phyloP scores from a whole-genome alignment of 1,140 invertebrate genomes.

The Eumaeus atala region DNA sequence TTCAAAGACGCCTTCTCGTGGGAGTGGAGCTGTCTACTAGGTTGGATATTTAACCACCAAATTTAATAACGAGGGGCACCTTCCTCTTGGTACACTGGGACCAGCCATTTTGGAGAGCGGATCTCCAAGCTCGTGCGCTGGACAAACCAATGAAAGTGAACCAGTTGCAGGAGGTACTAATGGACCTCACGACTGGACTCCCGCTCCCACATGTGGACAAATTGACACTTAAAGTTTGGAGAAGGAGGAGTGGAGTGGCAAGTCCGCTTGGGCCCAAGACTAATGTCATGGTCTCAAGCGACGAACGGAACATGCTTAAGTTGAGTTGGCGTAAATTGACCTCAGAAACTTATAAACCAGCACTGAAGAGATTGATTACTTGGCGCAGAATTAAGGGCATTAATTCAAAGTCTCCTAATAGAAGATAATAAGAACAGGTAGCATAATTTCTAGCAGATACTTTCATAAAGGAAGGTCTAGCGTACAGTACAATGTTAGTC shows the following conservation, averaged over 20 bases:
- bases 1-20: too few species aligned
- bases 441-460: too few species aligned
- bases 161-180: slow-evolving; percentile 15
- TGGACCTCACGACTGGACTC: slow-evolving; percentile 22
- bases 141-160: background rate
- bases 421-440: too few species aligned
- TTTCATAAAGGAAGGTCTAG: too few species aligned
- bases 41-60: too few species aligned
- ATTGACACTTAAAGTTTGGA: slow-evolving; percentile 25
- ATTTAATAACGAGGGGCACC: slow-evolving; percentile 18
- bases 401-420: background rate
- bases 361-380: slow-evolving; percentile 10
- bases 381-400: background rate
- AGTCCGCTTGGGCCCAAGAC: too few species aligned
- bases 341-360: slow-evolving; percentile 1
- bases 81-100: slow-evolving; percentile 26
- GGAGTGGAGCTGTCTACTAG: too few species aligned
- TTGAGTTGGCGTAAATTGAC: slow-evolving; percentile 1
- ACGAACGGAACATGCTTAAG: background rate
- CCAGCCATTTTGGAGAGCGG: slow-evolving; percentile 23
- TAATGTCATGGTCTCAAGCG: background rate
- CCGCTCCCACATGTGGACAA: slow-evolving; percentile 24
- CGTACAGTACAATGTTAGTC: too few species aligned
- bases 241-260: slow-evolving; percentile 25
- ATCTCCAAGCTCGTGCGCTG: slow-evolving; percentile 22